Base-by-base conservation (phyloP, 2,888 invertebrate genomes). In the Blera fallax region DNA sequence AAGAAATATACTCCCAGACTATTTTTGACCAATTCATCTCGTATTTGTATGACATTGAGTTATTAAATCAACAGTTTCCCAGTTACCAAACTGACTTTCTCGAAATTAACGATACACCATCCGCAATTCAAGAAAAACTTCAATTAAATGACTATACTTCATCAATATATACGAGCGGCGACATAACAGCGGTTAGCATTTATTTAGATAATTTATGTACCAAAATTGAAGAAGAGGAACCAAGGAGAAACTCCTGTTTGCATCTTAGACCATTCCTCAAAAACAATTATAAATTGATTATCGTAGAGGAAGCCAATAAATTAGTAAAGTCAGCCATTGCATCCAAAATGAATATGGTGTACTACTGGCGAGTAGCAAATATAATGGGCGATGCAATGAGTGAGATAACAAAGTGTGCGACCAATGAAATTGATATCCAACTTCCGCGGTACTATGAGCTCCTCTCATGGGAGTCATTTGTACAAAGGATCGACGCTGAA, bases 11-110 rank as follows among this genome's bases (percentile, higher is more conserved):
- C 48, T 34, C 88, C 2, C 45, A 73, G 0, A 87, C 89, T 2
- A 87, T 91, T 2, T 91, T 88, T 73, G 88, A 90, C 84, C 90
- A 91, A 85, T 81, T 91, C 2, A 88, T 87, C 14, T 90, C 89
- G 89, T 89, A 87, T 65, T 50, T 90, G 18, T 91, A 90, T 74
- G 91, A 91, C 70, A 83, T 90, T 32, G 90, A 91, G 16, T 83
- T 88, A 29, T 56, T 91, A 14, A 58, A 87, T 3, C 88, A 89
- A 10, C 89, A 91, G 73, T 91, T 90, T 74, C 60, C 84, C 1
- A 34, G 70, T 2, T 91, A 88, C 78, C 90, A 90, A 74, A 70
- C 88, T 1, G 87, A 88, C 0, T 91, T 88, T 62, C 54, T 87
- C 1, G 87, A 89, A 76, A 89, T 84, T 32, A 87, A 91, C 74